Evolutionary conservation across 2,888 invertebrate genomes (phyloP).

Genomic region (Monoplex corrugatus): DNA sequence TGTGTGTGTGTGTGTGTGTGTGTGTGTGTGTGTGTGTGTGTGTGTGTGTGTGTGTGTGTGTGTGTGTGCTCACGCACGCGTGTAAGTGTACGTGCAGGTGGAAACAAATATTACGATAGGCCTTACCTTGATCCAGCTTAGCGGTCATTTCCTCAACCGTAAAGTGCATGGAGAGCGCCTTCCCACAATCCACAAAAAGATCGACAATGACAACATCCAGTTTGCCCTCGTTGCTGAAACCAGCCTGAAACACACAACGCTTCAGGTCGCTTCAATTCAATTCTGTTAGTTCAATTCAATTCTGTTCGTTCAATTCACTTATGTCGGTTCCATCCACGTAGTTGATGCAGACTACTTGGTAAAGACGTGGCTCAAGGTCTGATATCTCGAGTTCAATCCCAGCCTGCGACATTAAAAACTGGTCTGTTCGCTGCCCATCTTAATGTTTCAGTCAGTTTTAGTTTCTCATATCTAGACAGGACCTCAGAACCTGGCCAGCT

Average conservation of each 20-base stretch:
- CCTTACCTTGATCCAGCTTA: slow-evolving; percentile 56
- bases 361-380: too few relatives aligned
- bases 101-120: neutral
- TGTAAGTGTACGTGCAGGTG: neutral
- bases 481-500: too few relatives aligned
- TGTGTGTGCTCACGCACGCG: neutral
- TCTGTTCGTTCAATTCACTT: too few relatives aligned
- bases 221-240: slow-evolving; percentile 75
- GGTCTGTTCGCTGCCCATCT: too few relatives aligned
- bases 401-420: too few relatives aligned
- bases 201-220: slow-evolving; percentile 83
- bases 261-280: too few relatives aligned
- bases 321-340: too few relatives aligned
- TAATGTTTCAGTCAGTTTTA: too few relatives aligned
- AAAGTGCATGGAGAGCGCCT: slow-evolving; percentile 75
- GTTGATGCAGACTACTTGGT: too few relatives aligned
- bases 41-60: neutral
- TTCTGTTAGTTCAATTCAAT: too few relatives aligned
- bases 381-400: too few relatives aligned
- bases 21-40: neutral
- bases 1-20: neutral
- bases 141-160: slow-evolving; percentile 43
- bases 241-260: slow-evolving; percentile 66
- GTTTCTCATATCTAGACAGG: too few relatives aligned
- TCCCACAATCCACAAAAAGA: slow-evolving; percentile 83